Evolutionary conservation across 2,888 invertebrate genomes (phyloP), one percentile per base, ranked within the genome.

Genomic region (Tuta absoluta): DNA sequence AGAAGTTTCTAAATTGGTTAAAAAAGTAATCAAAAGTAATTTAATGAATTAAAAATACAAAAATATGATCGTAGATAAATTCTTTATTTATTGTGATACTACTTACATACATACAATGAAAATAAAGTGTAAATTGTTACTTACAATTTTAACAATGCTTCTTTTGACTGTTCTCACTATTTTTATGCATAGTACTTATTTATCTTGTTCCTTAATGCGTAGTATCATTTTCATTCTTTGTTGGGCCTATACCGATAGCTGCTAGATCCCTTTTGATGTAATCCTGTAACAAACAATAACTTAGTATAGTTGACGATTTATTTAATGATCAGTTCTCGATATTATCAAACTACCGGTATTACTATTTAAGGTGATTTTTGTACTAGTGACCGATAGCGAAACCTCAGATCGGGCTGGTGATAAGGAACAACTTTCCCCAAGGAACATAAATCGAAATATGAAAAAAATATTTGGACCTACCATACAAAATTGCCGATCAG

Each of bases 171-270:
- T 21, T 41, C 49, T 53, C 63, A 65, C 66, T 65, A 66, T 63
- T 65, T 62, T 62, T 61, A 51, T 57, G 58, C 62, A 62, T 66
- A 66, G 63, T 65, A 24, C 14, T 12, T 23, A 23, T 63, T 23
- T 58, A 56, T 11, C 33, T 17, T 33, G 14, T 17, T 24, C n/a
- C 67, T 63, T 51, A 68, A 72, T 85, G 86, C 73, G 87, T 81
- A 77, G 83, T 81, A 76, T 87, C 87, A 51, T 84, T 82, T 80
- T 88, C 83, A 64, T 82, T 84, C 67, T 87, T 85, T 37, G 84
- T 72, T 63, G 4, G 33, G 8, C 33, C 33, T 33, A 80, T 74
- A 19, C 76, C 74, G 66, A 73, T 76, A 11, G 77, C 69, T 5
- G 71, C 68, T 19, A 78, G 69, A 63, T 86, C 84, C 65, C 77